Conservation (phyloP, 2,888 invertebrate genomes). For the Phaonia tiefii region DNA sequence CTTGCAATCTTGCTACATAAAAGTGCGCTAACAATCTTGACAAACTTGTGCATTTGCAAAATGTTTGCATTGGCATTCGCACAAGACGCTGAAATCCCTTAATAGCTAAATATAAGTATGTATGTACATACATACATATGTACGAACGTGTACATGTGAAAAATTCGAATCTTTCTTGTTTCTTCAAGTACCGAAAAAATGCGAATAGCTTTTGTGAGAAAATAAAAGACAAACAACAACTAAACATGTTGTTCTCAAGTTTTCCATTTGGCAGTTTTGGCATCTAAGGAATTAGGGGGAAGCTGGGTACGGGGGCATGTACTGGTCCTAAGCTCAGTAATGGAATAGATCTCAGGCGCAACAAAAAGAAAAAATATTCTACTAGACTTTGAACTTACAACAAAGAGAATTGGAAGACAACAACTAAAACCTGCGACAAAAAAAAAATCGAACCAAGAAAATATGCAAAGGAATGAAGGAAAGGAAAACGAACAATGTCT, state of each 20-base stretch:
- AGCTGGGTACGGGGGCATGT: background rate
- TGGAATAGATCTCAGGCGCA: constrained; percentile 25
- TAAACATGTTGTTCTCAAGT: background rate
- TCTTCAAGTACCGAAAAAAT: background rate
- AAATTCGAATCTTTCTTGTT: background rate
- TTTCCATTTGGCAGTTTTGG: too few species aligned
- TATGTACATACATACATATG: background rate
- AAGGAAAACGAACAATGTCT: background rate
- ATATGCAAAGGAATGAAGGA: constrained; percentile 13
- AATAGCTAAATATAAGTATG: too few species aligned
- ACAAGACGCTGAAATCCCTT: too few species aligned
- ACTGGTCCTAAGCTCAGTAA: constrained; percentile 8
- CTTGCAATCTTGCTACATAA: too few species aligned
- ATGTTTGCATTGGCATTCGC: too few species aligned
- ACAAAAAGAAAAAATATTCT: constrained; percentile 27
- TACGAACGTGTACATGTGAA: background rate
- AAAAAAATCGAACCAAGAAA: constrained; percentile 22
- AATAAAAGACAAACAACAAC: background rate
- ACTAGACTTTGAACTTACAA: constrained; percentile 61
- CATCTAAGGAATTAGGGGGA: constrained; percentile 36
- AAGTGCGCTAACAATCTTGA: too few species aligned
- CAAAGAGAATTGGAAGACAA: constrained; percentile 19
- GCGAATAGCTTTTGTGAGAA: background rate
- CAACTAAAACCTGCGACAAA: constrained; percentile 38
- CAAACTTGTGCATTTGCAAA: too few species aligned